These are phyloP conservation scores for Adelognathus sp. DNA, from an alignment of 2,888 invertebrate genomes.

Conservation along the genomic window DNA sequence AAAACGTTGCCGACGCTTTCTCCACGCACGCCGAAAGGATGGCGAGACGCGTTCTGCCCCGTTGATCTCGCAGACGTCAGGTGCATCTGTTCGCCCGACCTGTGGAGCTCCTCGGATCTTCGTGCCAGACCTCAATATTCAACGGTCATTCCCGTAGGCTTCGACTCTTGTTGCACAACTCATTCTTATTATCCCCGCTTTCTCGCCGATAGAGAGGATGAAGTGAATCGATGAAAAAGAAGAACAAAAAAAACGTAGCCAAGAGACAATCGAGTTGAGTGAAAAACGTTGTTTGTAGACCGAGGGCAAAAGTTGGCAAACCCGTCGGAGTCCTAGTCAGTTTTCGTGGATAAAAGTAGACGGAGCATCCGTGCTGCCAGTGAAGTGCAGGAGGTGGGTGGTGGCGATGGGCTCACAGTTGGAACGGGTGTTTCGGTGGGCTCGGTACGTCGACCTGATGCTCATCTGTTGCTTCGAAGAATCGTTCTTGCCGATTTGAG, in stretches of 20 bases:
- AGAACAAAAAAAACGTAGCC: background rate
- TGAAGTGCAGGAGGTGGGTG: slow-evolving; percentile 38
- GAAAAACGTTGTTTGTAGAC: background rate
- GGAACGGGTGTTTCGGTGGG: slow-evolving; percentile 47
- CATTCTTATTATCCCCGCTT: slow-evolving; percentile 24
- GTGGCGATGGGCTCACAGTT: slow-evolving; percentile 24
- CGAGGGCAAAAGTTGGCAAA: slow-evolving; percentile 50
- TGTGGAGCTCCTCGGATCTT: slow-evolving; percentile 27
- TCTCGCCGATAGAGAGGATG: background rate
- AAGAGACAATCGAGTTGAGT: background rate
- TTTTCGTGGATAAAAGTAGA: slow-evolving; percentile 59
- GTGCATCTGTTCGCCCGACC: slow-evolving; percentile 45
- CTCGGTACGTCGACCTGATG: slow-evolving; percentile 73
- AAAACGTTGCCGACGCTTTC: background rate
- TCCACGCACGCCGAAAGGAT: background rate
- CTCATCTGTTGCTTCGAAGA: slow-evolving; percentile 74
- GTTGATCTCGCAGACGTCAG: slow-evolving; percentile 29
- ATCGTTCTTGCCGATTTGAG: background rate
- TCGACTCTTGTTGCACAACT: slow-evolving; percentile 36
- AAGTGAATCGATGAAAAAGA: too few relatives aligned
- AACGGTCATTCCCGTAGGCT: slow-evolving; percentile 40
- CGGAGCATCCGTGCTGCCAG: slow-evolving; percentile 58
- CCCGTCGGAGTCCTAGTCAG: slow-evolving; percentile 50
- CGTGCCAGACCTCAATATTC: slow-evolving; percentile 36
- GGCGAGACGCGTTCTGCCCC: background rate